Conservation (phyloP, 53 echinoderm and acorn worm genomes). For the Paelopatides confundens region DNA sequence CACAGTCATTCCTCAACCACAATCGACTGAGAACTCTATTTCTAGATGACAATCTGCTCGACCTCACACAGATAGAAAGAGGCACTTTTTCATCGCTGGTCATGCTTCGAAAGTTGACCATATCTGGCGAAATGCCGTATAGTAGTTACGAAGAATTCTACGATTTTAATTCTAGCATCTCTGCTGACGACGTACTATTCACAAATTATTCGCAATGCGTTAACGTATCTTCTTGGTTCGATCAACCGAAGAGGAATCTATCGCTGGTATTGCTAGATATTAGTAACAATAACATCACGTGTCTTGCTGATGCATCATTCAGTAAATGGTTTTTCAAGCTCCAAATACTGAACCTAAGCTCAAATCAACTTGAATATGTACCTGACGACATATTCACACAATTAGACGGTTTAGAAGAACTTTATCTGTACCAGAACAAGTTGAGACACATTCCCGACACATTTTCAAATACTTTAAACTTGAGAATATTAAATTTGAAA, state of each 20-base stretch:
- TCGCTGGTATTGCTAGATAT: background rate
- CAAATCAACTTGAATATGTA: background rate
- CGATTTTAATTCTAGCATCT: too few species aligned
- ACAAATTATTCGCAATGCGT: background rate
- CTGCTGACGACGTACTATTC: too few species aligned
- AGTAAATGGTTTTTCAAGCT: background rate
- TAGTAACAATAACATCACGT: background rate
- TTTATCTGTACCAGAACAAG: background rate
- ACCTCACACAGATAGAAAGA: background rate
- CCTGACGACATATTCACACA: background rate
- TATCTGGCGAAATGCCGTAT: background rate
- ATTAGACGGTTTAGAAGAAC: background rate
- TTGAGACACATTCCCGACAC: conserved; percentile 7
- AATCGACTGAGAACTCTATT: background rate
- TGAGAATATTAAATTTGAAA: background rate
- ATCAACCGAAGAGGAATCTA: background rate
- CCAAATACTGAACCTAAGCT: background rate
- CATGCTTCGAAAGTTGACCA: conserved; percentile 7
- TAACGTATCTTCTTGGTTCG: conserved; percentile 9
- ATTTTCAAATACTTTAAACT: background rate
- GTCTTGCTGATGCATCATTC: background rate
- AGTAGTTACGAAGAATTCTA: too few species aligned
- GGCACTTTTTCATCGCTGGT: conserved; percentile 2
- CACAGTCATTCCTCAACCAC: background rate
- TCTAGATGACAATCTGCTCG: background rate